Base-by-base conservation (phyloP, 2,797 vertebrate genomes). In the Antrozous pallidus region DNA sequence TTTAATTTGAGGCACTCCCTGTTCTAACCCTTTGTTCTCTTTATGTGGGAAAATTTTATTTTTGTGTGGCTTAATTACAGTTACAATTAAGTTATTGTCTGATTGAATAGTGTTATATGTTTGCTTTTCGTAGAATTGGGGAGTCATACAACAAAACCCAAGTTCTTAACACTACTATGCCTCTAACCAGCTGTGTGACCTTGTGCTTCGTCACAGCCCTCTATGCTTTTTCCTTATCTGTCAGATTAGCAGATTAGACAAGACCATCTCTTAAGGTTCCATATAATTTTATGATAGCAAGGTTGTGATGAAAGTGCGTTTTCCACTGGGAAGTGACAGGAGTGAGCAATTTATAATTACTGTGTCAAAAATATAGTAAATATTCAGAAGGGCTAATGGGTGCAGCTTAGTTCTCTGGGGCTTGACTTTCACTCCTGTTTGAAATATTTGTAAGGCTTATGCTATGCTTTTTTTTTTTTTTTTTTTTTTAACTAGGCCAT, bases 41-140 rank as follows among this genome's bases (percentile, higher is more conserved):
- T 40, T 73, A 12, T 58, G 31, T 82, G 38, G 24, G 67, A 91
- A 18, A 61, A 63, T 94, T 95, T 88, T 94, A 67, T 83, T 96
- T 94, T 69, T 87, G 42, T 85, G 22, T 96, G 75, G 51, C 40
- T 95, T 95, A 71, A 16, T 93, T 95, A 85, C 4, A 86, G n/a
- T 78, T 87, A 79, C 47, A 45, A 36, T 88, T 88, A 75, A 86
- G 38, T 83, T 88, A 89, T 20, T 93, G 26, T 92, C 45, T 87
- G 45, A 89, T 67, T 87, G 75, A 65, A 61, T 84, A 77, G 17
- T 87, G 20, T 77, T 58, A 49, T n/a, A 8, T 26, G n/a, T 77
- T 77, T 77, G 74, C 33, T 54, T 54, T 77, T 38, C 6, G 1
- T 56, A 67, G 17, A 61, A 36, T 70, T 38, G 14, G 42, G 42